Conservation (phyloP, 2,797 vertebrate species). For the Catharus ustulatus region DNA sequence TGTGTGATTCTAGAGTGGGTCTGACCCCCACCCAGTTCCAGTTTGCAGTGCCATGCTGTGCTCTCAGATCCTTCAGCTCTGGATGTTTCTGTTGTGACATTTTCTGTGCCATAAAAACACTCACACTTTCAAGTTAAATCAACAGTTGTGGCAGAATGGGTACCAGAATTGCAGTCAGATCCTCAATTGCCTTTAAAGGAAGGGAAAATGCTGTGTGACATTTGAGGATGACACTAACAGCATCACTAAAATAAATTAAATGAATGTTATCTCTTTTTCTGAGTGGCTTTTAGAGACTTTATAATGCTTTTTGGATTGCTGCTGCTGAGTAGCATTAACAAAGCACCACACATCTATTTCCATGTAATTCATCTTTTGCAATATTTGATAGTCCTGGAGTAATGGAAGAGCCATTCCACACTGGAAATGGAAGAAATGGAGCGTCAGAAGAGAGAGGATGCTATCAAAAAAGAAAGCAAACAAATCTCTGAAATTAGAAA, state of each 20-base stretch:
- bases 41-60: not conserved
- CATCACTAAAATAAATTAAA: slow-evolving; percentile 56
- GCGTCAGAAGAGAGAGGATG: not conserved
- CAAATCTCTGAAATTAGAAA: not conserved
- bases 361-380: not conserved
- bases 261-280: slow-evolving; percentile 32
- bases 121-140: slow-evolving; percentile 28
- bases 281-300: slow-evolving; percentile 37
- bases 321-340: not conserved
- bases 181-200: slow-evolving; percentile 23
- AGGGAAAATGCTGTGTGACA: slow-evolving; percentile 27
- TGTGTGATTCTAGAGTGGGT: not conserved
- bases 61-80: not conserved
- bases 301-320: slow-evolving; percentile 27
- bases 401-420: not conserved
- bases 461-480: slow-evolving; percentile 17
- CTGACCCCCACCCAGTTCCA: not conserved
- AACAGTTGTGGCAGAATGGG: slow-evolving; percentile 20
- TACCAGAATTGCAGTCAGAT: slow-evolving; percentile 10
- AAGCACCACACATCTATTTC: slow-evolving; percentile 8
- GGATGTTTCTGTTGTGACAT: not conserved
- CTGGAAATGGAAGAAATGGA: slow-evolving; percentile 16
- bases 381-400: not conserved
- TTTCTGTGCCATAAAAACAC: slow-evolving; percentile 5
- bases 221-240: slow-evolving; percentile 37